Percentiles rank a stretch among this genome's conserved stretches.
These are phyloP conservation scores for Danionella dracula DNA, from an alignment of 2,797 vertebrate genomes.

Conservation along the genomic window DNA sequence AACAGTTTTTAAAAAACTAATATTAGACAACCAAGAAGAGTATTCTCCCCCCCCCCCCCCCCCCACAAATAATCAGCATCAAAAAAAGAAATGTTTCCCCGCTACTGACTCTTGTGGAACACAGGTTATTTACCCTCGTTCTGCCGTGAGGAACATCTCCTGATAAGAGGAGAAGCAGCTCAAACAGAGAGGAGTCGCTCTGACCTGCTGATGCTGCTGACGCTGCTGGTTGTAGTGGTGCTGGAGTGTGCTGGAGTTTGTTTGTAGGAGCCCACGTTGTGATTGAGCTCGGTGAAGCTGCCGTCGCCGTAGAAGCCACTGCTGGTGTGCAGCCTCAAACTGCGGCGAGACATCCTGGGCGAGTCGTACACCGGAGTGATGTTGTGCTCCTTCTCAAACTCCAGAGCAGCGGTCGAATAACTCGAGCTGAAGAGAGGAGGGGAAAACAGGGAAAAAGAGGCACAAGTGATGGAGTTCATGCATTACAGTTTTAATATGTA, in stretches of 20 bases:
- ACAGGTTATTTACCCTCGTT: too few species aligned
- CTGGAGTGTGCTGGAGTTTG: too few species aligned
- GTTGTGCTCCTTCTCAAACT: constrained; percentile 87
- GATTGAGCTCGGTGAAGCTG: constrained; percentile 46
- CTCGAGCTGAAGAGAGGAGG: constrained; percentile 78
- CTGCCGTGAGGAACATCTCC: background rate
- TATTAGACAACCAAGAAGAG: too few species aligned
- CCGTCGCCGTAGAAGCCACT: constrained; percentile 55
- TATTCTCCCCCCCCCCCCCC: too few species aligned
- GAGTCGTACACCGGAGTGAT: constrained; percentile 92
- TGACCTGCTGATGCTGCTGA: constrained; percentile 2
- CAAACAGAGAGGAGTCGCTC: background rate
- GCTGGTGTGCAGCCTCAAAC: constrained; percentile 75
- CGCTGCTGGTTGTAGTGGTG: background rate
- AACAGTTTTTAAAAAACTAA: too few species aligned
- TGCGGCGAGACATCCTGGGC: constrained; percentile 91
- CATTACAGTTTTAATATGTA: too few species aligned
- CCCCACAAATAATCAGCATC: too few species aligned
- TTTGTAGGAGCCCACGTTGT: constrained; percentile 48
- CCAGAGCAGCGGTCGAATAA: constrained; percentile 87
- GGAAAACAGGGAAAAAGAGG: too few species aligned
- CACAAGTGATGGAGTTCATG: too few species aligned
- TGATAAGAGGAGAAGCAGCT: background rate
- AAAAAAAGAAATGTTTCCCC: too few species aligned
- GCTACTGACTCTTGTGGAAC: too few species aligned